Evolutionary conservation across 2,797 vertebrate genomes (phyloP), one percentile per base, ranked within the genome.

Genomic region (Lagodon rhomboides): DNA sequence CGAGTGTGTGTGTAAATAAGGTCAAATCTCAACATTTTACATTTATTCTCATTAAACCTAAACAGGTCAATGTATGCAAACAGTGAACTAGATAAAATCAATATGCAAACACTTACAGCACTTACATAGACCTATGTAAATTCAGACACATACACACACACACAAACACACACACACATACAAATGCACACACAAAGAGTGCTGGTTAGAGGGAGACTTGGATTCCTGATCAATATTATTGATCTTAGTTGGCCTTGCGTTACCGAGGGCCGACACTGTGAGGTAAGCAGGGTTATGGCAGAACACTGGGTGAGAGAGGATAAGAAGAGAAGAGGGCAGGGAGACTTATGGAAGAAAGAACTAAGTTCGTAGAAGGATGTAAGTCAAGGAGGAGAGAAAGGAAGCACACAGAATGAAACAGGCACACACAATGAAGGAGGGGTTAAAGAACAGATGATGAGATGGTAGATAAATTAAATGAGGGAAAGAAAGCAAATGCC

Each of bases 31-130:
- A 82, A 78, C 73, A 80, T 90, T 85, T 86, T 82, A 12, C 77
- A 89, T 90, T 83, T 56, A 85, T 88, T 82, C 75, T 90, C 83
- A 91, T 91, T 88, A 85, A 80, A 86, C 79, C 47, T 70, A 68
- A 87, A 79, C 60, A 67, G 82, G 71, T 87, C 88, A 86, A 74
- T 81, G 74, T 27, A 49, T 67, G 78, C 79, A 74, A 80, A 82
- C 81, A 74, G 56, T 68, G 62, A 73, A 77, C 55, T 59, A 70
- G 75, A 51, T 67, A 20, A 65, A 81, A 85, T 91, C 82, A 63
- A 89, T 84, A 81, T 72, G 68, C 81, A 87, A 63, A 75, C 77
- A 81, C 46, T 67, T 78, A 68, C 9, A 56, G 22, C 68, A 79
- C 43, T 75, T 23, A 78, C 74, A 73, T 34, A 34, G 30, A 34